Conservation (phyloP, 2,888 invertebrate species). For the Eulithis prunata region DNA sequence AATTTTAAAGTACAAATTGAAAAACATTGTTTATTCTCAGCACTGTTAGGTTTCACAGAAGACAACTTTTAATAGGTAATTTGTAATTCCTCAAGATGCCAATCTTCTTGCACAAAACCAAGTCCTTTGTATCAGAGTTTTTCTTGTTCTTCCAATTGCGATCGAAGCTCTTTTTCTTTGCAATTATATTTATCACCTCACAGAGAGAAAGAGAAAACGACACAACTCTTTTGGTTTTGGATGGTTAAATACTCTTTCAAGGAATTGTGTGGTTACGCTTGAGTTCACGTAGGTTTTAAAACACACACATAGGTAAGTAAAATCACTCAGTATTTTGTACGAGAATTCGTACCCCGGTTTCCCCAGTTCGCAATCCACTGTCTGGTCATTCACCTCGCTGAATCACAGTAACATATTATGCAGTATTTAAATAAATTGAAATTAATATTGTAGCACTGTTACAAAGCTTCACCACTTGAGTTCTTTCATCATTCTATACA, state of each 20-base stretch:
- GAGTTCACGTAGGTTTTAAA: not conserved
- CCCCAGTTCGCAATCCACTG: not conserved
- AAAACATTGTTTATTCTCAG: constrained; percentile 10
- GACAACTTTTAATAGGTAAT: too few species aligned
- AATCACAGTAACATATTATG: constrained; percentile 4
- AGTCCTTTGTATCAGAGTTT: too few species aligned
- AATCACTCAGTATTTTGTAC: not conserved
- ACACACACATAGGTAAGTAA: not conserved
- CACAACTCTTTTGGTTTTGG: too few species aligned
- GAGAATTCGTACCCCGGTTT: not conserved
- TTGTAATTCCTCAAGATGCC: too few species aligned
- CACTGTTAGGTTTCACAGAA: too few species aligned
- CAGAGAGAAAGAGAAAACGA: not conserved
- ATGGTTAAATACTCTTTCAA: too few species aligned
- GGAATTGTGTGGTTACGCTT: not conserved
- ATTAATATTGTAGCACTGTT: not conserved
- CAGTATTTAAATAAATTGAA: constrained; percentile 3
- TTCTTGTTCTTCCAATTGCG: too few species aligned
- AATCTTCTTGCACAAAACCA: too few species aligned
- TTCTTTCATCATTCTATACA: not conserved
- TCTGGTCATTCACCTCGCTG: constrained; percentile 5
- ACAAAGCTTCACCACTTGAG: not conserved
- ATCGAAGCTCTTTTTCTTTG: too few species aligned
- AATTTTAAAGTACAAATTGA: constrained; percentile 16
- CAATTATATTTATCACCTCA: too few species aligned